Conservation (phyloP, 2,888 invertebrate species). For the Linyphia triangularis region DNA sequence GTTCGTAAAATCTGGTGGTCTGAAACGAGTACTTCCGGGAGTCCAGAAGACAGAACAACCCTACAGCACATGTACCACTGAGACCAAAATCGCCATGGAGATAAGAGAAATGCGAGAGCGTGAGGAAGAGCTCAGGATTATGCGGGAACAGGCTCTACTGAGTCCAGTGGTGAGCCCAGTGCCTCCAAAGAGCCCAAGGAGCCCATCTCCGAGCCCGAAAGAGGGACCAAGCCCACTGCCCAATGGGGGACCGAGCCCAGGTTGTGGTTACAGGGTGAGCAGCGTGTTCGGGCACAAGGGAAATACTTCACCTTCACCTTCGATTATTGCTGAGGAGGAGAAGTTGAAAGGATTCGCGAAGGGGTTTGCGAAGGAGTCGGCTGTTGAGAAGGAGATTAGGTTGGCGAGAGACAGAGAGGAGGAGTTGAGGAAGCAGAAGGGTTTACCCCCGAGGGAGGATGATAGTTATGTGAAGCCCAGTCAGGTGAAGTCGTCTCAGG, state of each 20-base stretch:
- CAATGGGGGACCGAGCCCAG: neutral
- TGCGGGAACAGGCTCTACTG: constrained; percentile 69
- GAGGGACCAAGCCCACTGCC: neutral
- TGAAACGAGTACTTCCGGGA: constrained; percentile 82
- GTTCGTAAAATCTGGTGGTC: constrained; percentile 94
- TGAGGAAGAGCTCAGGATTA: constrained; percentile 81
- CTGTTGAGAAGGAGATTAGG: constrained; percentile 82
- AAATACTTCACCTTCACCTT: constrained; percentile 3
- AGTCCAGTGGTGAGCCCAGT: constrained; percentile 45
- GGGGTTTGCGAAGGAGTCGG: constrained; percentile 79
- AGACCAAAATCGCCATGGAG: constrained; percentile 81
- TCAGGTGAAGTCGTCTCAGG: constrained; percentile 62
- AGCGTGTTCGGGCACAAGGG: constrained; percentile 69
- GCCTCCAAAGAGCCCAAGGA: constrained; percentile 50
- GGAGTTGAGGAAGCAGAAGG: constrained; percentile 78
- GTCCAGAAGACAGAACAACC: constrained; percentile 71
- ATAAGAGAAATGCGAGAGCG: constrained; percentile 81
- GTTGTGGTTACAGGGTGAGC: constrained; percentile 63
- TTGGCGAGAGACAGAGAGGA: constrained; percentile 82
- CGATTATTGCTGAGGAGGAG: constrained; percentile 39
- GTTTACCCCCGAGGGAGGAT: constrained; percentile 62
- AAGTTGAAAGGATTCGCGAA: constrained; percentile 27
- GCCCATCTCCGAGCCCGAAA: constrained; percentile 23
- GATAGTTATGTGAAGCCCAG: constrained; percentile 70
- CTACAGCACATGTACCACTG: constrained; percentile 66